Evolutionary conservation across 1,140 invertebrate species (phyloP).

Genomic region (Paramacrobiotus metropolitanus): DNA sequence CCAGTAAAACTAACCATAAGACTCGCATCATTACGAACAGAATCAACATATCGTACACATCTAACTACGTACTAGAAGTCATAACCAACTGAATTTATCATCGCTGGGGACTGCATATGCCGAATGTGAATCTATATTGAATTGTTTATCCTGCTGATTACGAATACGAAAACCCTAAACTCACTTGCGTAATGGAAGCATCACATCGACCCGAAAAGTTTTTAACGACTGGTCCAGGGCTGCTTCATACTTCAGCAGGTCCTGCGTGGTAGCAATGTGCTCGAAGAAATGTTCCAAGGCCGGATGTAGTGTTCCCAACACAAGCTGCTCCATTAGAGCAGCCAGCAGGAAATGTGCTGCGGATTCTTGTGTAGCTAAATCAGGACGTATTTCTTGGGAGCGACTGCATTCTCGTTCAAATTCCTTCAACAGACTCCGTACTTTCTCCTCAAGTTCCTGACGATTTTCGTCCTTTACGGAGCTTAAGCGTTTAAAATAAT

Average conservation of each 20-base stretch:
- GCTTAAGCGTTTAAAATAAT: neutral
- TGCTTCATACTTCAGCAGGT: neutral
- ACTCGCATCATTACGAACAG: neutral
- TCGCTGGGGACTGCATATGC: too few species aligned
- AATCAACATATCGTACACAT: too few species aligned
- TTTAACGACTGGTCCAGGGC: neutral
- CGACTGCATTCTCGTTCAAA: neutral
- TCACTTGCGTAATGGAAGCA: neutral
- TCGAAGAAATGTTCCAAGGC: slow-evolving; percentile 3
- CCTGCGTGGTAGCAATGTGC: neutral
- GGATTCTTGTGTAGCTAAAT: neutral
- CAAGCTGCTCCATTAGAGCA: neutral
- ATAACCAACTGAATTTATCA: neutral
- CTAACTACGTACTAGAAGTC: too few species aligned
- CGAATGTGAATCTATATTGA: too few species aligned
- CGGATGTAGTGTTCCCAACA: neutral
- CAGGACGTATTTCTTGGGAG: neutral
- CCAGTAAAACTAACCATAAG: neutral
- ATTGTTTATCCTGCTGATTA: neutral
- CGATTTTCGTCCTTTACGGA: neutral
- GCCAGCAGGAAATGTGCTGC: neutral
- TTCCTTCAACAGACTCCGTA: neutral
- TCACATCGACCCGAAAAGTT: neutral
- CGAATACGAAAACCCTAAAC: neutral
- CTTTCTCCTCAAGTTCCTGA: neutral